Evolutionary conservation across 1,140 invertebrate genomes (phyloP), one percentile per base, ranked within the genome.

Genomic region (Lepidotrigona ventralis): DNA sequence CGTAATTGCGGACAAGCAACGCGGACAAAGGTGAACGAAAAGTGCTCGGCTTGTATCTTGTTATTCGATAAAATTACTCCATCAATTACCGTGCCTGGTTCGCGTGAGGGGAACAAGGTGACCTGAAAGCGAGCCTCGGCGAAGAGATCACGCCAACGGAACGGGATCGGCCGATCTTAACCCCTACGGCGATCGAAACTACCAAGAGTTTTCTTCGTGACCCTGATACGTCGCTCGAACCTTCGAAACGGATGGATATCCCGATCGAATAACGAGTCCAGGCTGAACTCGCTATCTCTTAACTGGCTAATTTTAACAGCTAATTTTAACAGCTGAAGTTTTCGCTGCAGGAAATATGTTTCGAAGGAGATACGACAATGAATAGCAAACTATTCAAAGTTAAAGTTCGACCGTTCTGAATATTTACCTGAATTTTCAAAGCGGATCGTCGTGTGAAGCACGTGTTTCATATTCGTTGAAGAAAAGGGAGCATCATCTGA

Each of bases 151-250:
- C 86, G 80, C 51, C 71, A 66, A 29, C 29, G 39, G 54, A 77
- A 69, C 60, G 54, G 70, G 75, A 85, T 87, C 84, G 74, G 60
- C 72, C 72, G 64, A 70, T 83, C 86, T 86, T 75, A 82, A 70
- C 56, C 77, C 84, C 58, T 60, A 23, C 64, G 29, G 46, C 73
- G 46, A 51, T 54, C 56, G 54, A 68, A 70, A 56, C 63, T 14
- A n/a, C 51, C 29, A 19, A 26, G 26, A 73, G 66, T 53, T 63
- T 74, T 53, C 29, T 68, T 26, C 68, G 23, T 21, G 63, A 73
- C 79, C 54, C 51, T 15, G 51, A 66, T 81, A 46, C 60, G 60
- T 74, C 79, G 14, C 23, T 74, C 63, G 19, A 19, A n/a, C 21
- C 0, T 78, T 51, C 15, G 15, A 53, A 33, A 46, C 2, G 29